Base-by-base conservation (phyloP, 2,797 vertebrate genomes). In the Phoebastria nigripes region DNA sequence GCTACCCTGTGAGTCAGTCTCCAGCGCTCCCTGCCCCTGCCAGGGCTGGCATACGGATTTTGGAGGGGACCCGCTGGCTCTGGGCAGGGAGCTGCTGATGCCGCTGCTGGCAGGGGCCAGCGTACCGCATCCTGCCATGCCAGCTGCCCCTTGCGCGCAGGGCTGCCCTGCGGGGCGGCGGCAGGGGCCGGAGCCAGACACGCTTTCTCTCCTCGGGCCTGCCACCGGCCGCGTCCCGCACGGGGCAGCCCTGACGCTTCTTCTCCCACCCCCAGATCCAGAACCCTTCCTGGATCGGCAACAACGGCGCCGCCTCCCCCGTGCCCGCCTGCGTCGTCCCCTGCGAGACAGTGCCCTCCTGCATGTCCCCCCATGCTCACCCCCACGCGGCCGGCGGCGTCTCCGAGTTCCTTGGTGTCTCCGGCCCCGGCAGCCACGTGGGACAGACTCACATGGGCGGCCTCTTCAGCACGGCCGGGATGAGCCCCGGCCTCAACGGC, bases 371-470 rank as follows among this genome's bases (percentile, higher is more conserved):
- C 46, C 98, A 98, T 5, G 93, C 96, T 14, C 99, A 99, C 65
- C 99, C 99, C 22, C 99, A 99, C 18, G 98, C 99, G 3, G 98
- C 99, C 61, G 98, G 99, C 4, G 98, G 99, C 1, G 98, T 99
- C 96, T 98, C 99, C 12, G 99, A 99, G 87, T 99, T 99, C 98
- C 98, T 99, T 25, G 98, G 99, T 0, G 98, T 99, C 77, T 98
- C 98, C 0, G 98, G 98, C 79, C 98, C 99, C 0, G 98, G 98
- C 73, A 96, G 98, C 78, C 99, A 99, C 42, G 98, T 99, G 98
- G 99, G 99, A 97, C 99, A 99, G 98, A 98, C 99, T 69, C 99
- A 99, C 98, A 99, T 99, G 99, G 98, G 99, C 6, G 98, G 99
- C 97, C 98, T 99, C 96, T 99, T 99, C 2, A 98, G 99, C 61